A percentile compares a stretch with the other conserved stretches of the same genome.
These are phyloP conservation scores for Melanotaenia nigrans DNA, from an alignment of 2,797 vertebrate genomes.

Conservation along the genomic window DNA sequence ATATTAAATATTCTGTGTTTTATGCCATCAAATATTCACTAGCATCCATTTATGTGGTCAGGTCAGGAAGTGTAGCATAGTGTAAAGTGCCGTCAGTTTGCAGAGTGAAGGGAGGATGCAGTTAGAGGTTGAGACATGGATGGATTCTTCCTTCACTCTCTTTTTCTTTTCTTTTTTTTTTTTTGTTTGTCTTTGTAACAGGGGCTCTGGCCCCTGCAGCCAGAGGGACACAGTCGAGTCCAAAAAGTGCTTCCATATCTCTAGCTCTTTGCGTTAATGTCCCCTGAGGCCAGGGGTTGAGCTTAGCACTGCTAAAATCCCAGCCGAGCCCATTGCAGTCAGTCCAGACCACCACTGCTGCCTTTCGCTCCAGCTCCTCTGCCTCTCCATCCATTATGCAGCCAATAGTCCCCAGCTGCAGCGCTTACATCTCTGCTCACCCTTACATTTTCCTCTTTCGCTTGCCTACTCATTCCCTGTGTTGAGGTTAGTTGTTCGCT, in stretches of 20 bases:
- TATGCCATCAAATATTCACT: constrained; percentile 74
- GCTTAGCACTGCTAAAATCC: constrained; percentile 46
- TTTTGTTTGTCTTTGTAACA: constrained; percentile 39
- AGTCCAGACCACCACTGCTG: constrained; percentile 49
- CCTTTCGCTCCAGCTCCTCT: constrained; percentile 51
- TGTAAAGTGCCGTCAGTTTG: constrained; percentile 29
- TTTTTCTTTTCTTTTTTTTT: too few species aligned
- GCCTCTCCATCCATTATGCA: constrained; percentile 77
- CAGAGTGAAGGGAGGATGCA: constrained; percentile 38
- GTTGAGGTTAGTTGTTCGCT: constrained; percentile 45
- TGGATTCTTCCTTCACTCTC: too few species aligned
- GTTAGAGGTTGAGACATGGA: constrained; percentile 22
- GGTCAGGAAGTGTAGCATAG: constrained; percentile 55
- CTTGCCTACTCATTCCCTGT: constrained; percentile 37
- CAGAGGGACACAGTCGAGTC: constrained; percentile 64
- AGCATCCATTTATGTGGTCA: constrained; percentile 72
- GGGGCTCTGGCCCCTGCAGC: constrained; percentile 63
- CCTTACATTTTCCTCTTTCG: constrained; percentile 42
- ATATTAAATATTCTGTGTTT: constrained; percentile 77
- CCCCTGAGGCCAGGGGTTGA: constrained; percentile 69
- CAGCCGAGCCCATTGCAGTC: constrained; percentile 44
- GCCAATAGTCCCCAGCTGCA: constrained; percentile 67
- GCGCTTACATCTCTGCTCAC: constrained; percentile 48
- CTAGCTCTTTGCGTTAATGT: constrained; percentile 78
- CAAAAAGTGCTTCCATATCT: constrained; percentile 72